Conservation (phyloP, 2,888 invertebrate genomes). For the Oxyteleia sp. region DNA sequence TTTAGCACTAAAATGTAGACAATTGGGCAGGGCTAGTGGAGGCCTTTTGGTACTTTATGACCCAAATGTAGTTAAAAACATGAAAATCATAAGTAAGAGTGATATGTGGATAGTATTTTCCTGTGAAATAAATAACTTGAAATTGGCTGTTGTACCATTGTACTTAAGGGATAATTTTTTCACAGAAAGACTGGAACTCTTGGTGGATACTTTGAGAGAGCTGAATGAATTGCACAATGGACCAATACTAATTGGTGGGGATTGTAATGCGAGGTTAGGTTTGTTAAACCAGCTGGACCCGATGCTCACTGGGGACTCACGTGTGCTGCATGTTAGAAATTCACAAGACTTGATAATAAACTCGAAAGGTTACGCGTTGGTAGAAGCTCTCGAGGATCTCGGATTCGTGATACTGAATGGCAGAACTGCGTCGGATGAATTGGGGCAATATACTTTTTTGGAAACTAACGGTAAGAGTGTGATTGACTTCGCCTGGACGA, state of each 20-base stretch:
- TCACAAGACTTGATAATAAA: background rate
- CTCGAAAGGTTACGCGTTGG: background rate
- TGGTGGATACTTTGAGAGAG: background rate
- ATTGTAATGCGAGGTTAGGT: constrained; percentile 7
- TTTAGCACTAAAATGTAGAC: too few relatives aligned
- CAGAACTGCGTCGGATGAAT: background rate
- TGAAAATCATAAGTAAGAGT: too few relatives aligned
- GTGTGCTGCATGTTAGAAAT: background rate
- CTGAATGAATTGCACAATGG: background rate
- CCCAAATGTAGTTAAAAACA: too few relatives aligned
- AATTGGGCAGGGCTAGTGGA: too few relatives aligned
- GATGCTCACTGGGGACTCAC: too few relatives aligned
- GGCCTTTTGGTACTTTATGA: too few relatives aligned
- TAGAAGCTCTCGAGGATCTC: constrained; percentile 6
- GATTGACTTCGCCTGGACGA: background rate
- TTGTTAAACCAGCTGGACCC: background rate
- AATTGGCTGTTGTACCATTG: too few relatives aligned
- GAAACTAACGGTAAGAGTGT: background rate
- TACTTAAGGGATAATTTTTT: too few relatives aligned
- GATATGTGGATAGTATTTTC: too few relatives aligned
- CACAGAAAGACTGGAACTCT: too few relatives aligned
- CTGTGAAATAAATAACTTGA: too few relatives aligned
- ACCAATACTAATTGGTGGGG: background rate
- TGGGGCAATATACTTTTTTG: background rate
- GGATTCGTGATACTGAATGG: constrained; percentile 13